phyloP scores from a whole-genome alignment of 1,140 invertebrate genomes.

The Notospermus geniculatus region DNA sequence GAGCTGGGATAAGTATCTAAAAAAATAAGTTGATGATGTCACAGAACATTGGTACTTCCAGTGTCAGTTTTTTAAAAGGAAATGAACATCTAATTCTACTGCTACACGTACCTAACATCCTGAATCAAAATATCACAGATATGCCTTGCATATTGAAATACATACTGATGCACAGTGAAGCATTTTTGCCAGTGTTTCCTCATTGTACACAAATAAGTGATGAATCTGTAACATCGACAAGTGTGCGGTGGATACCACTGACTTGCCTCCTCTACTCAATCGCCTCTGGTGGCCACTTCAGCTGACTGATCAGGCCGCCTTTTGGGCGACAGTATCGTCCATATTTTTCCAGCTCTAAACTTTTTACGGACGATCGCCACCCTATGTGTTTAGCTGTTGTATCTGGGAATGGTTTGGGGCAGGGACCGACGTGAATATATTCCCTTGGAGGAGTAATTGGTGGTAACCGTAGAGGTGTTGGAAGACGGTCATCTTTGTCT shows the following conservation, averaged over 20 bases:
- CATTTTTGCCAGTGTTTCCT: too few species aligned
- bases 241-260: too few species aligned
- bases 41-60: too few species aligned
- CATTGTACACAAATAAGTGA: too few species aligned
- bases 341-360: conserved; percentile 43
- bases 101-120: too few species aligned
- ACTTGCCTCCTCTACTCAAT: conserved; percentile 39
- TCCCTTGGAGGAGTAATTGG: conserved; percentile 49
- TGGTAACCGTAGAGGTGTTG: conserved; percentile 24
- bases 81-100: too few species aligned
- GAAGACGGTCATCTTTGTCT: background rate
- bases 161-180: conserved; percentile 1
- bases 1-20: too few species aligned
- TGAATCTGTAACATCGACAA: too few species aligned
- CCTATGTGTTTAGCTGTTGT: conserved; percentile 48
- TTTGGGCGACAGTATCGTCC: conserved; percentile 47
- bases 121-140: background rate
- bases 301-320: conserved; percentile 46
- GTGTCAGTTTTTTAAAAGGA: too few species aligned
- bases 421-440: conserved; percentile 46
- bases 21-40: too few species aligned
- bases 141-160: background rate
- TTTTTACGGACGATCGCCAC: conserved; percentile 41
- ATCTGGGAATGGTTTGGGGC: conserved; percentile 43
- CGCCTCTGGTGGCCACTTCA: conserved; percentile 52